Conservation (phyloP, 53 echinoderm and acorn worm species). For the Temnopleurus reevesii region DNA sequence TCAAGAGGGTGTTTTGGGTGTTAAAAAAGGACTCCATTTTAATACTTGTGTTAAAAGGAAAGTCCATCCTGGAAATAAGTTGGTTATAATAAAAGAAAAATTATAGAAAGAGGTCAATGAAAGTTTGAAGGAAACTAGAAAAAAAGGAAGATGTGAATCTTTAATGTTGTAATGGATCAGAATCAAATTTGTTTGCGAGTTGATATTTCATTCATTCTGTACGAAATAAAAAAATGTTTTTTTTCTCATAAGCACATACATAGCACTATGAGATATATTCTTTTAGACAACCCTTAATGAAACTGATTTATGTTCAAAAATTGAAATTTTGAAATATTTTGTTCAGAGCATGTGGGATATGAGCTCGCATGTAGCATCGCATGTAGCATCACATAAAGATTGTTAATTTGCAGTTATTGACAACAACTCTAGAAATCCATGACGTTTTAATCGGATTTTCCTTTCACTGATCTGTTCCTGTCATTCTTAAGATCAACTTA, state of each 20-base stretch:
- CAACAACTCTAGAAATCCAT: not conserved
- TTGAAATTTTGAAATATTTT: not conserved
- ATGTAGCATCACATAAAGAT: no score
- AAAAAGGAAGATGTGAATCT: not conserved
- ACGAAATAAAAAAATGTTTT: not conserved
- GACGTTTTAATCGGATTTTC: not conserved
- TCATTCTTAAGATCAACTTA: not conserved
- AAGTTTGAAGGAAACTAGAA: no score
- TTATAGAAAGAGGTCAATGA: no score
- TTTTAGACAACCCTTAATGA: not conserved
- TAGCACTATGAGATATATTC: not conserved
- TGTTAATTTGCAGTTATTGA: not conserved
- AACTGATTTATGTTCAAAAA: not conserved
- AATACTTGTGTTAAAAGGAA: not conserved
- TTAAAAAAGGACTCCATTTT: not conserved
- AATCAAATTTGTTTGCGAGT: not conserved
- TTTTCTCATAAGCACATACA: not conserved
- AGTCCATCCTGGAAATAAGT: not conserved
- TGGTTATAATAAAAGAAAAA: not conserved
- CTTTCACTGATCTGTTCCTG: not conserved
- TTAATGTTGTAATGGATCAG: not conserved
- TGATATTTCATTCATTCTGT: not conserved
- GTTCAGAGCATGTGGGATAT: not conserved
- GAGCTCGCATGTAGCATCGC: not conserved
- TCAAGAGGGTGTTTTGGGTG: not conserved